Evolutionary conservation across 2,113 vertebrate genomes (phyloP), one percentile per base, ranked within the genome.

Genomic region (Trematomus loennbergii): DNA sequence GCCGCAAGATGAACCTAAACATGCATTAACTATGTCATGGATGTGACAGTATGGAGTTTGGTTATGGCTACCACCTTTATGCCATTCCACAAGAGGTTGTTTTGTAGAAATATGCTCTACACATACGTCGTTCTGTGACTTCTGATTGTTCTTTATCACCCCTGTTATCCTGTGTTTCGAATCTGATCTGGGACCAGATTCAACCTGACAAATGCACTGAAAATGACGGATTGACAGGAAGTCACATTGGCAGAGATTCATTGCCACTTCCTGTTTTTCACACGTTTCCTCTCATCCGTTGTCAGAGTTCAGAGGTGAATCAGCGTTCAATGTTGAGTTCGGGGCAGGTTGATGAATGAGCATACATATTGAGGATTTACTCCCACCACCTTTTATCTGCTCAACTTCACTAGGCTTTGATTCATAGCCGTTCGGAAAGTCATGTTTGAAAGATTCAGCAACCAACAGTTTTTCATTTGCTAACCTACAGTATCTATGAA

Each of bases 171-270:
- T 83, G 68, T 69, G 58, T 85, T 87, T 78, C n/a, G 53, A 49
- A 3, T 62, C 5, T 36, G 33, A 46, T 63, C 60, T 54, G 25
- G 6, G n/a, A 29, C 33, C 49, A 52, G 72, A 65, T 63, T 63
- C 36, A 49, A 43, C 40, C 63, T 20, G 63, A 82, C 77, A 72
- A 74, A 72, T 36, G 22, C 22, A 48, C 55, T 61, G 43, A 75
- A 78, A 68, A 61, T 89, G 89, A 94, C 76, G 67, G 84, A 92
- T 88, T 74, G 82, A 76, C 66, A 85, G 81, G 89, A 90, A 87
- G 88, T 72, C 55, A 36, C 61, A 74, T 82, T 67, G 79, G 92
- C 80, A 75, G 48, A 86, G 88, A 92, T 87, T 85, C 43, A 89
- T 66, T 25, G 71, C 79, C 49, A 40, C 73, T 82, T 88, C 88